A percentile compares a stretch with the other conserved stretches of the same genome.
Conservation (phyloP, 2,113 vertebrate genomes). For the Dromaius novaehollandiae region DNA sequence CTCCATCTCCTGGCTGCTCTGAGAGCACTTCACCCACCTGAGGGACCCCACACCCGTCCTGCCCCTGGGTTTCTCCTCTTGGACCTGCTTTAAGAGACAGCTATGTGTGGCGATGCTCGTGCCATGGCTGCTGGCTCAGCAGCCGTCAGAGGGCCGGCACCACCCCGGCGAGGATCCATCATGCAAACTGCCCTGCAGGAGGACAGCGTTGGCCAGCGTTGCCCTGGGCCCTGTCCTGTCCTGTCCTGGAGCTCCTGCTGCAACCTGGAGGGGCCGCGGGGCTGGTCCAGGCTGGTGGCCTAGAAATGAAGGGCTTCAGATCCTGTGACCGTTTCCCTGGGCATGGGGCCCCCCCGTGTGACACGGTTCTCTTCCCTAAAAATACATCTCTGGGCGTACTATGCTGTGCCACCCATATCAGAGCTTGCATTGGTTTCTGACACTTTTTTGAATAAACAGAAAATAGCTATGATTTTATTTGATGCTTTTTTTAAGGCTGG, state of each 20-base stretch:
- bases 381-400: background rate
- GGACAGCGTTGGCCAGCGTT: background rate
- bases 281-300: constrained; percentile 28
- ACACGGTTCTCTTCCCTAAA: constrained; percentile 15
- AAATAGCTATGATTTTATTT: background rate
- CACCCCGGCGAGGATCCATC: fast-evolving
- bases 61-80: background rate
- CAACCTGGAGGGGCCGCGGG: fast-evolving
- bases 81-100: background rate
- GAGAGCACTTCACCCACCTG: background rate
- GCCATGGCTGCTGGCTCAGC: background rate
- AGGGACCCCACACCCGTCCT: background rate
- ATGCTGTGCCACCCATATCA: background rate
- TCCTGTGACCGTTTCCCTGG: background rate
- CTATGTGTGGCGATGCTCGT: background rate
- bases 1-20: background rate
- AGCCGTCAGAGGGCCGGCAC: background rate
- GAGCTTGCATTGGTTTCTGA: background rate
- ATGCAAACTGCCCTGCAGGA: background rate
- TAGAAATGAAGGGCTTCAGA: constrained; percentile 55
- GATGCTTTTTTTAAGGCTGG: background rate
- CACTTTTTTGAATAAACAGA: background rate
- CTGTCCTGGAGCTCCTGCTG: background rate
- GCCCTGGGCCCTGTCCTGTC: background rate
- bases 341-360: background rate